Conservation (phyloP, 2,888 invertebrate genomes). For the Aproaerema taeniolella region DNA sequence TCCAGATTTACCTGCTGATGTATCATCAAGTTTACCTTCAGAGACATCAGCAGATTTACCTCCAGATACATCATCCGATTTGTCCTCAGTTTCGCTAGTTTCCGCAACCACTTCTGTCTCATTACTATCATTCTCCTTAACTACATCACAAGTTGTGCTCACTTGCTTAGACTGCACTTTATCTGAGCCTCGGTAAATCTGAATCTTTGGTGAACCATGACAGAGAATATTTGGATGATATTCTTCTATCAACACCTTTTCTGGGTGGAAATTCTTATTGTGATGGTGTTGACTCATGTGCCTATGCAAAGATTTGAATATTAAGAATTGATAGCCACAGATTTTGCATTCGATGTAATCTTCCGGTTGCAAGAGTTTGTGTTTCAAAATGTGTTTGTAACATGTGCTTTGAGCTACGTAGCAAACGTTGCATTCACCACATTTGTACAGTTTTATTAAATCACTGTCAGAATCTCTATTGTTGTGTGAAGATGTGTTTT, state of each 20-base stretch:
- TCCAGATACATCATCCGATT: too few relatives aligned
- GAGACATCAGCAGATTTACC: too few relatives aligned
- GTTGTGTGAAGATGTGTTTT: too few relatives aligned
- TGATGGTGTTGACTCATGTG: slow-evolving; percentile 46
- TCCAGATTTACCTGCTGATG: too few relatives aligned
- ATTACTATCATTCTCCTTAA: too few relatives aligned
- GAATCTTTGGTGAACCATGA: slow-evolving; percentile 15
- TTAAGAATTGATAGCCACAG: slow-evolving; percentile 43
- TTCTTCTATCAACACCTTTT: slow-evolving; percentile 37
- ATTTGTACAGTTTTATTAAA: slow-evolving; percentile 27
- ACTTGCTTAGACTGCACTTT: slow-evolving; percentile 39
- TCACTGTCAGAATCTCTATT: too few relatives aligned
- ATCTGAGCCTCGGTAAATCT: slow-evolving; percentile 34
- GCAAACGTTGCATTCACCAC: slow-evolving; percentile 41
- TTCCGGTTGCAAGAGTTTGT: slow-evolving; percentile 33
- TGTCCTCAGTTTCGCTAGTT: too few relatives aligned
- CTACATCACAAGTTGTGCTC: slow-evolving; percentile 37
- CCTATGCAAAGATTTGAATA: slow-evolving; percentile 28
- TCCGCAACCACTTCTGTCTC: not conserved
- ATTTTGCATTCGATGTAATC: slow-evolving; percentile 48
- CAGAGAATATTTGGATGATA: slow-evolving; percentile 24
- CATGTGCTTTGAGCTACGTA: slow-evolving; percentile 34
- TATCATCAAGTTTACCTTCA: too few relatives aligned
- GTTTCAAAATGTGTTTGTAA: slow-evolving; percentile 32
- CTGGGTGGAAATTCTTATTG: slow-evolving; percentile 38